Evolutionary conservation across 2,113 vertebrate genomes (phyloP).

Genomic region (Leptobrachium ailaonicum): DNA sequence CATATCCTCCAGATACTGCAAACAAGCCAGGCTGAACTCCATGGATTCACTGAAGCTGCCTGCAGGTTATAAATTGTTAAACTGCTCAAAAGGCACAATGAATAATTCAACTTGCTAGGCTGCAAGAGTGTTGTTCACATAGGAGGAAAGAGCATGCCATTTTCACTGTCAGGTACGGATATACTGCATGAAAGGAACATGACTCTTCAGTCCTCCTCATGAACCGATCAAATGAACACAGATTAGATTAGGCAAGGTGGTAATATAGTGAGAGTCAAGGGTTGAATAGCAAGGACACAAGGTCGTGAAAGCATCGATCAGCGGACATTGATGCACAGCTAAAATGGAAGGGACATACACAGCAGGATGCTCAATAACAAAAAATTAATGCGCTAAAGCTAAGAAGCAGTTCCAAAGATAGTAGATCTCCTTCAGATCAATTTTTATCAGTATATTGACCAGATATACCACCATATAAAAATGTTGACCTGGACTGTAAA

Average conservation of each 20-base stretch:
- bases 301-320: background rate
- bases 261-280: background rate
- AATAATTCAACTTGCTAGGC: conserved; percentile 35
- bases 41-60: background rate
- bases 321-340: no score
- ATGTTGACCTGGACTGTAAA: no score
- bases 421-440: no score
- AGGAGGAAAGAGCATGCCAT: background rate
- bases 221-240: background rate
- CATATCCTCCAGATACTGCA: no score
- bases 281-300: background rate
- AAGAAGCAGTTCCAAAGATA: no score
- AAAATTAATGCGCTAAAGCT: no score
- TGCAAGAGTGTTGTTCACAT: conserved; percentile 19
- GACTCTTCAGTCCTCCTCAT: background rate
- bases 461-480: no score
- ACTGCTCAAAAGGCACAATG: conserved; percentile 5
- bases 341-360: no score
- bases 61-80: conserved; percentile 26
- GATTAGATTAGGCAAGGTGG: background rate
- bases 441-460: no score
- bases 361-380: no score
- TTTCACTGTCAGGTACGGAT: conserved; percentile 16
- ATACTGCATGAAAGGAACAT: background rate
- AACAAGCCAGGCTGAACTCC: no score